phyloP scores from a whole-genome alignment of 2,888 invertebrate genomes.

The Boloria selene region DNA sequence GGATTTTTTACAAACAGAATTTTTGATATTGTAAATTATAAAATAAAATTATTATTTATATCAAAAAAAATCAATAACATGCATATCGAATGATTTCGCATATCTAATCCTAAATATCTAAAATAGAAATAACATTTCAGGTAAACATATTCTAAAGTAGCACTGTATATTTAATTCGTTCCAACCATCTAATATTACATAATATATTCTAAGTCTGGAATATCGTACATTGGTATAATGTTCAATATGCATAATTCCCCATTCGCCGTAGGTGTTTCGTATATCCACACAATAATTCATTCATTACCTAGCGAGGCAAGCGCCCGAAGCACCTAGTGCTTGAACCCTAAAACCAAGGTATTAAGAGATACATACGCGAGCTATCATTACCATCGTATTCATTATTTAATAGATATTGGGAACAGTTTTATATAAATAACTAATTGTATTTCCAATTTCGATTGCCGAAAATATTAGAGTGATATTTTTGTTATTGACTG shows the following conservation, averaged over 20 bases:
- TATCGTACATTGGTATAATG: conserved; percentile 12
- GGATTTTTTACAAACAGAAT: too few relatives aligned
- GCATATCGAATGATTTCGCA: too few relatives aligned
- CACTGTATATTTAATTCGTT: conserved; percentile 8
- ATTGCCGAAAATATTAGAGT: too few relatives aligned
- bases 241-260: conserved; percentile 30
- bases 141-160: background rate
- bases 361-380: conserved; percentile 24
- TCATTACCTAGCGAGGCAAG: conserved; percentile 28
- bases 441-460: conserved; percentile 8
- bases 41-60: too few relatives aligned
- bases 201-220: conserved; percentile 15
- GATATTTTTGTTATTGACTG: too few relatives aligned
- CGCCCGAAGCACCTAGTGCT: conserved; percentile 23
- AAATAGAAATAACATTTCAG: background rate
- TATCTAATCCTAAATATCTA: too few relatives aligned
- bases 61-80: too few relatives aligned
- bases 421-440: conserved; percentile 12
- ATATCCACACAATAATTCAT: conserved; percentile 30
- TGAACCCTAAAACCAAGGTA: conserved; percentile 26
- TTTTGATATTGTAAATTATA: too few relatives aligned
- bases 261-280: conserved; percentile 30
- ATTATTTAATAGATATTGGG: conserved; percentile 22
- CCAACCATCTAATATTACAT: conserved; percentile 15
- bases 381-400: conserved; percentile 18